Evolutionary conservation across 2,113 vertebrate genomes (phyloP).

Genomic region (Typhlomys cinereus): DNA sequence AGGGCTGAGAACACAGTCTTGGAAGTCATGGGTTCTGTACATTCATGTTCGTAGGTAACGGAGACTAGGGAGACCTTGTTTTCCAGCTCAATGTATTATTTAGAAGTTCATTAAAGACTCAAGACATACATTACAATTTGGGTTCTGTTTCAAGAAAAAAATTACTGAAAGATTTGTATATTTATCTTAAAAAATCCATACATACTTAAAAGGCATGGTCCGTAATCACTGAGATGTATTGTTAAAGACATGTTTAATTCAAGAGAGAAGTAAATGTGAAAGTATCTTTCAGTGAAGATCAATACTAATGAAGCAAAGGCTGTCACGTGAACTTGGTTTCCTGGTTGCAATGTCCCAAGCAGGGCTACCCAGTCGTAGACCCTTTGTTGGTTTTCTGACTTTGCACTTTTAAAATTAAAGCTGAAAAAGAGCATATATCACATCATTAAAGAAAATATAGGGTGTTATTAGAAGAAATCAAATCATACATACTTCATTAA

Average conservation of each 20-base stretch:
- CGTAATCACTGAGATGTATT: slow-evolving; percentile 42
- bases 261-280: slow-evolving; percentile 59
- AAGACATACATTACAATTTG: slow-evolving; percentile 65
- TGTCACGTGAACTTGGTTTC: slow-evolving; percentile 46
- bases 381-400: slow-evolving; percentile 53
- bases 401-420: slow-evolving; percentile 68
- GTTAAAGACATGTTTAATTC: slow-evolving; percentile 45
- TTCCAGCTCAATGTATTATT: slow-evolving; percentile 53
- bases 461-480: slow-evolving; percentile 38
- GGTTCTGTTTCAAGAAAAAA: slow-evolving; percentile 58
- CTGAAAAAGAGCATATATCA: slow-evolving; percentile 62
- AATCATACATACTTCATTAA: slow-evolving; percentile 49
- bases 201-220: slow-evolving; percentile 55
- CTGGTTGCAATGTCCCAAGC: slow-evolving; percentile 40
- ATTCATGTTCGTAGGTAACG: slow-evolving; percentile 61
- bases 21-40: slow-evolving; percentile 68
- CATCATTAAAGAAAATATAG: slow-evolving; percentile 32
- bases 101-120: slow-evolving; percentile 49
- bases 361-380: not conserved
- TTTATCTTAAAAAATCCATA: slow-evolving; percentile 50
- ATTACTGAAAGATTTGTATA: slow-evolving; percentile 28
- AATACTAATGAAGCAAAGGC: slow-evolving; percentile 46
- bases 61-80: slow-evolving; percentile 32
- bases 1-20: slow-evolving; percentile 57
- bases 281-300: slow-evolving; percentile 42